Conservation (phyloP, 2,888 invertebrate genomes). For the Drosophila robusta region DNA sequence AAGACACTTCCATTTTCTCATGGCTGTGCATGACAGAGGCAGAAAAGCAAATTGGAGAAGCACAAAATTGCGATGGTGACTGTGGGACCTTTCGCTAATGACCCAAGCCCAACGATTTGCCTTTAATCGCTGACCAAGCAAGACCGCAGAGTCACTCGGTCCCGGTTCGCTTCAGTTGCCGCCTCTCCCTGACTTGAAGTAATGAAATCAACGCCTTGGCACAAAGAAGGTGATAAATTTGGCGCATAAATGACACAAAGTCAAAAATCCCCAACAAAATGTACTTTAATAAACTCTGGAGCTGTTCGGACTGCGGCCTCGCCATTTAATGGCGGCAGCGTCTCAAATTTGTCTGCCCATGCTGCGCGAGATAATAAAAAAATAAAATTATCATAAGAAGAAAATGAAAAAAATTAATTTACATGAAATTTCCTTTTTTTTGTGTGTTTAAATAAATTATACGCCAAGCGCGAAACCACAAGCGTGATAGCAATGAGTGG, state of each 20-base stretch:
- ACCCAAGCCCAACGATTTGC: conserved; percentile 43
- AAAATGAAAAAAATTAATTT: conserved; percentile 69
- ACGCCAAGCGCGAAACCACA: conserved; percentile 16
- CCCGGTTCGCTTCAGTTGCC: not conserved
- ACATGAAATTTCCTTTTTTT: conserved; percentile 61
- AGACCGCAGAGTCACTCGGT: conserved; percentile 29
- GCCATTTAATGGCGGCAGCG: conserved; percentile 24
- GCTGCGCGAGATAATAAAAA: conserved; percentile 57
- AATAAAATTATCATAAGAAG: conserved; percentile 59
- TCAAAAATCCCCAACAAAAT: conserved; percentile 62
- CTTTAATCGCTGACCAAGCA: conserved; percentile 51
- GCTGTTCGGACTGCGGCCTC: conserved; percentile 2
- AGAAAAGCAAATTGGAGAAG: conserved; percentile 32
- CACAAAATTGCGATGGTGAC: conserved; percentile 26
- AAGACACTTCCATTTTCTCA: conserved; percentile 18
- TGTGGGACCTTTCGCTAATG: conserved; percentile 48
- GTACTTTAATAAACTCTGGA: conserved; percentile 57
- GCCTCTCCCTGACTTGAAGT: conserved; percentile 8
- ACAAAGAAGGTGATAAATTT: conserved; percentile 66
- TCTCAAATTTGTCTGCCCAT: conserved; percentile 24
- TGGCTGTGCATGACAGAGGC: conserved; percentile 1
- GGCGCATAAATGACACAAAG: conserved; percentile 66
- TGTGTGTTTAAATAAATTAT: conserved; percentile 50
- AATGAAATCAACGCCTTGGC: conserved; percentile 57
- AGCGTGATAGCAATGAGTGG: not conserved